Base-by-base conservation (phyloP, 2,797 vertebrate genomes). In the Sciurus vulgaris region DNA sequence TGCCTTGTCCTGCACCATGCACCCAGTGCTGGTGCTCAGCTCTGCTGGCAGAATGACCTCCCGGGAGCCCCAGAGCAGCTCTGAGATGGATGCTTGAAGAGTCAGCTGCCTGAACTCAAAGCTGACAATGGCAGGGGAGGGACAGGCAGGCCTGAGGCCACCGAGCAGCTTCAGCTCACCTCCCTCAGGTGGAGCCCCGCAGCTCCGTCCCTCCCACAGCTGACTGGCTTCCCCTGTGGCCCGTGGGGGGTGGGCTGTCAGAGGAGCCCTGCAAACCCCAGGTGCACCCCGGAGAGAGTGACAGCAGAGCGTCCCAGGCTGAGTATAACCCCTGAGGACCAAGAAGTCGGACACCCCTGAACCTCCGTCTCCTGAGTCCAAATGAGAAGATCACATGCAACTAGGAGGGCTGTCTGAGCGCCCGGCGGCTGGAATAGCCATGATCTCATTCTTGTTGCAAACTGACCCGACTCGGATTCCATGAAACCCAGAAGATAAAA, bases 401-500 rank as follows among this genome's bases (percentile, higher is more conserved):
- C 17, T 47, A 12, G 28, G 0, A 3, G 3, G 7, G 41, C 35
- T 82, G 10, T 12, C 35, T 2, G 2, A 41, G 84, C n/a, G 47
- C 33, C 76, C 14, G 26, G 14, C 28, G n/a, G 24, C 22, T 4
- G 44, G 54, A 10, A 7, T 30, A 14, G 5, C 51, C 84, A 3
- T 6, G 7, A 72, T 94, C 86, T 79, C 44, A 83, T 54, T 63
- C 79, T 81, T 30, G 33, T 63, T 33, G 11, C 91, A 76, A 95
- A 94, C n/a, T 9, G 2, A 89, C 65, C n/a, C 69, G 17, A 30
- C 63, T 59, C 1, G 56, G 84, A 69, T 51, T 35, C 76, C 41
- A 12, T 13, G 22, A 83, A 94, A 74, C 67, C 26, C 7, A 3
- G 86, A 93, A 93, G 72, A 94, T 56, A n/a, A 93, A 77, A 85